Evolutionary conservation across 2,888 invertebrate species (phyloP).

Genomic region (Acronicta alni): DNA sequence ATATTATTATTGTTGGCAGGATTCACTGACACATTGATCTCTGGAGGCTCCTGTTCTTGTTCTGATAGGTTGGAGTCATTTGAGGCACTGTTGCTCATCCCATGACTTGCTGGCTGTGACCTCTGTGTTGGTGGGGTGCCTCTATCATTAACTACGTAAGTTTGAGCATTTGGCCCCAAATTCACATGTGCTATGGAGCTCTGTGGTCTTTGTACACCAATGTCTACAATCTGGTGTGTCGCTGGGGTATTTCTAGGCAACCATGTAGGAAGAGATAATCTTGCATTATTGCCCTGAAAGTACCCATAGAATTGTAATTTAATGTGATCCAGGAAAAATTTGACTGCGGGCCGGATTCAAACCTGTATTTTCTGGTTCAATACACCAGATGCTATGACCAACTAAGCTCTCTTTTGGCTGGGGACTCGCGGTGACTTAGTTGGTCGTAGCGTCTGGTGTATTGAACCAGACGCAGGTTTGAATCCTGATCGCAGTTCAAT

Average conservation of each 20-base stretch:
- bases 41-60: constrained; percentile 70
- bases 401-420: too few relatives aligned
- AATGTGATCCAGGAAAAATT: too few relatives aligned
- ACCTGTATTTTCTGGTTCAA: too few relatives aligned
- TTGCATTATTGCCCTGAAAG: constrained; percentile 81
- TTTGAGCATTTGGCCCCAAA: constrained; percentile 71
- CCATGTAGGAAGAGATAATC: constrained; percentile 83
- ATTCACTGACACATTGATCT: constrained; percentile 82
- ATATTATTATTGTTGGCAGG: constrained; percentile 85
- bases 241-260: constrained; percentile 79
- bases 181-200: constrained; percentile 83
- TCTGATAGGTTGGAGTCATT: constrained; percentile 78
- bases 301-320: too few relatives aligned
- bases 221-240: constrained; percentile 74
- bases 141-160: constrained; percentile 79
- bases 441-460: too few relatives aligned
- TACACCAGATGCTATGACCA: too few relatives aligned
- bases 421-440: too few relatives aligned
- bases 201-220: constrained; percentile 75
- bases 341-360: too few relatives aligned
- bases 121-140: constrained; percentile 66
- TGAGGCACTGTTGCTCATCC: constrained; percentile 72
- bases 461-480: too few relatives aligned
- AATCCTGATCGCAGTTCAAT: too few relatives aligned
- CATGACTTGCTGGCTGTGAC: constrained; percentile 66